Evolutionary conservation across 1,140 invertebrate species (phyloP).

Genomic region (Chironomus tepperi): DNA sequence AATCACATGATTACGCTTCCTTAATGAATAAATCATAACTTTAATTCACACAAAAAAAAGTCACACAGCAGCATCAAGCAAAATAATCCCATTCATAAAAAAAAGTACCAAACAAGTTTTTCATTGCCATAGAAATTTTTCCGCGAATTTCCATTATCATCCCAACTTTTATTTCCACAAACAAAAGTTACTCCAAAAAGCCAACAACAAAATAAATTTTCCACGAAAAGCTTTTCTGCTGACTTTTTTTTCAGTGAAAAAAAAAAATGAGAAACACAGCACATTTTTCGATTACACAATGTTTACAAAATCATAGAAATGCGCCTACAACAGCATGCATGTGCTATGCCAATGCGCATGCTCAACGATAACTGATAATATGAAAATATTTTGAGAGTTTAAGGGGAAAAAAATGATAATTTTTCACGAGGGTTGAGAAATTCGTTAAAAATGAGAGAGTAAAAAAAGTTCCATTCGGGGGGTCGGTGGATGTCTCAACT

Average conservation of each 20-base stretch:
- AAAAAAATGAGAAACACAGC: neutral
- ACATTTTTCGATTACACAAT: neutral
- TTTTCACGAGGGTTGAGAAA: neutral
- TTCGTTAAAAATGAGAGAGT: neutral
- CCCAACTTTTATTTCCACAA: too few species aligned
- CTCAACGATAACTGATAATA: neutral
- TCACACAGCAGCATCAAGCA: too few species aligned
- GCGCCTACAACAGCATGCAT: neutral
- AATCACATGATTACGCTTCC: too few species aligned
- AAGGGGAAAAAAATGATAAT: neutral
- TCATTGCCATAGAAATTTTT: too few species aligned
- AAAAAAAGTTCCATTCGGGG: neutral
- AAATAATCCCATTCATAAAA: too few species aligned
- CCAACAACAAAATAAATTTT: neutral
- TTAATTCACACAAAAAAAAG: too few species aligned
- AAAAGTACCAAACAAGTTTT: too few species aligned
- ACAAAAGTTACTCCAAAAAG: too few species aligned
- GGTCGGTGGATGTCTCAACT: neutral
- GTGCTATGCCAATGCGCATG: neutral
- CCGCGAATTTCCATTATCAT: too few species aligned
- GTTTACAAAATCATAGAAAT: neutral
- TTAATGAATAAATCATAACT: too few species aligned
- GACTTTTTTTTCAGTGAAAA: neutral
- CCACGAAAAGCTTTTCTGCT: too few species aligned
- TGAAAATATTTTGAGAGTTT: neutral